These are phyloP conservation scores for Epinephelus moara DNA, from an alignment of 2,113 vertebrate genomes.

Conservation along the genomic window DNA sequence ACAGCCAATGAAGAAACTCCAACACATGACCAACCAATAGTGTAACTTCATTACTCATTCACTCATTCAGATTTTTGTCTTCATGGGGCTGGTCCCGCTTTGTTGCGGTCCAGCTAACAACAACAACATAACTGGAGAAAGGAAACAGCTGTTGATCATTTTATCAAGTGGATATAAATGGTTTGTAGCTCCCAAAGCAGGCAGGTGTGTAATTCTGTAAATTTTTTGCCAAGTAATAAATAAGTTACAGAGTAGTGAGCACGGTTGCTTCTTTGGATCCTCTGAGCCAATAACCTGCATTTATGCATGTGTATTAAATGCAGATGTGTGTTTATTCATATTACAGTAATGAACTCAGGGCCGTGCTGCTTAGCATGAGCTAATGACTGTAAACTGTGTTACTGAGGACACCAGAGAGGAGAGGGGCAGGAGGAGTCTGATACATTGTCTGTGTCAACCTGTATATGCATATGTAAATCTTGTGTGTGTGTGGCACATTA, in stretches of 20 bases:
- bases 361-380: conserved; percentile 20
- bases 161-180: background rate
- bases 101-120: background rate
- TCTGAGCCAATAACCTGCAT: background rate
- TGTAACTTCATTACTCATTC: background rate
- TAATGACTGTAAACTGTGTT: conserved; percentile 27
- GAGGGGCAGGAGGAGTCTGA: too few relatives aligned
- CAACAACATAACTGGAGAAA: background rate
- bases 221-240: conserved; percentile 9
- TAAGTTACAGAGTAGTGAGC: background rate
- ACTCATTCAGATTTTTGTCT: background rate
- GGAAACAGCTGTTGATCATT: background rate
- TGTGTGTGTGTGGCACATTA: background rate
- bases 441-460: too few relatives aligned
- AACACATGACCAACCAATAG: too few relatives aligned
- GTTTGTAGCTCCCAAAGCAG: background rate
- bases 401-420: background rate
- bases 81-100: background rate
- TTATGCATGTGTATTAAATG: background rate
- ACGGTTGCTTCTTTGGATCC: background rate
- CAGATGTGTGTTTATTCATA: conserved; percentile 19
- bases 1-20: too few relatives aligned
- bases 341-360: conserved; percentile 31
- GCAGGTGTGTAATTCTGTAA: conserved; percentile 18
- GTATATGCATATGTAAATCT: too few relatives aligned